phyloP scores from a whole-genome alignment of 1,140 invertebrate species.

The Onthophagus taurus region DNA sequence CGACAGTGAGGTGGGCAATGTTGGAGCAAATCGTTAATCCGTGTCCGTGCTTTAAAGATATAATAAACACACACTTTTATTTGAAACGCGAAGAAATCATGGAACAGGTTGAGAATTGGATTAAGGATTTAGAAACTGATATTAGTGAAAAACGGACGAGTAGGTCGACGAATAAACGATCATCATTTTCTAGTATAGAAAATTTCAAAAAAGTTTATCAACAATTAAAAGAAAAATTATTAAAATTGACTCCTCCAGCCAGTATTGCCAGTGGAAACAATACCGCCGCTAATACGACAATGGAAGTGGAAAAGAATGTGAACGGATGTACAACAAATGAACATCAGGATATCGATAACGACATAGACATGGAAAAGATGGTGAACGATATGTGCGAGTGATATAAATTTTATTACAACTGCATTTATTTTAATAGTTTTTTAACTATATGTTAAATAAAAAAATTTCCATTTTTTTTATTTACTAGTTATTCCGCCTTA shows the following conservation, averaged over 20 bases:
- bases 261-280: slow-evolving; percentile 51
- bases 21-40: slow-evolving; percentile 86
- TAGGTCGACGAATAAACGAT: slow-evolving; percentile 39
- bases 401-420: slow-evolving; percentile 18
- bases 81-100: slow-evolving; percentile 86
- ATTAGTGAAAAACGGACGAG: slow-evolving; percentile 60
- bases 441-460: slow-evolving; percentile 10
- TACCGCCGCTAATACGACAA: slow-evolving; percentile 34
- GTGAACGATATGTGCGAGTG: slow-evolving; percentile 60
- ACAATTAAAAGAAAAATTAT: slow-evolving; percentile 47
- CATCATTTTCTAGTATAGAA: slow-evolving; percentile 18
- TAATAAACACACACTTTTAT: slow-evolving; percentile 92
- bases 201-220: slow-evolving; percentile 24
- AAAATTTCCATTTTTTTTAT: slow-evolving; percentile 12
- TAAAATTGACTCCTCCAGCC: slow-evolving; percentile 64
- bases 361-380: slow-evolving; percentile 66
- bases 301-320: slow-evolving; percentile 21
- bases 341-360: slow-evolving; percentile 44
- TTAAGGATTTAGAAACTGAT: slow-evolving; percentile 71
- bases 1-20: slow-evolving; percentile 93
- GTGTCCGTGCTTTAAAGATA: slow-evolving; percentile 87
- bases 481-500: too few species aligned
- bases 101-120: slow-evolving; percentile 82
- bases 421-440: slow-evolving; percentile 15
- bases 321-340: slow-evolving; percentile 18